Evolutionary conservation across 2,113 vertebrate genomes (phyloP), one percentile per base, ranked within the genome.

Genomic region (Equus quagga): DNA sequence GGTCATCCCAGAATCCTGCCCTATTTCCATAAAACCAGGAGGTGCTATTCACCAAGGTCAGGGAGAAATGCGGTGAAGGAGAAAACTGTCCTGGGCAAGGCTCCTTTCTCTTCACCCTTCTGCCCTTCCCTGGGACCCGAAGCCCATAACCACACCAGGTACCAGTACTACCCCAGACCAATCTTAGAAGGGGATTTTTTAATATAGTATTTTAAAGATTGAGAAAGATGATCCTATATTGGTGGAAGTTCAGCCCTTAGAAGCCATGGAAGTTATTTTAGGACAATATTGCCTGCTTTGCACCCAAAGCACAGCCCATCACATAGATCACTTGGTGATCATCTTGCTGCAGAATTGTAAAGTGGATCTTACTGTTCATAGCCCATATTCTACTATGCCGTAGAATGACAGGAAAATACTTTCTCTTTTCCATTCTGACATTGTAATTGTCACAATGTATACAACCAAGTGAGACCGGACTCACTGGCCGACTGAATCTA

Each of bases 181-280:
- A 86, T 41, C 49, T 91, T 60, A 89, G 19, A 44, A 88, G 41
- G 73, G 4, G 4, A 70, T 6, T 72, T 82, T 91, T 46, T 46
- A 46, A 33, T 46, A 23, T 56, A 64, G 12, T 18, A 79, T 79
- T 62, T 85, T 56, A 65, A 89, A 65, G 72, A 58, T 62, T 46
- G 11, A 64, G 33, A 83, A 93, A 76, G 58, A 70, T 28, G 8
- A 31, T 23, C n/a, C 62, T 33, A 17, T 15, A 8, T 46, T 31
- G 44, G 10, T 65, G 24, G 13, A 10, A 96, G 76, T 89, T 95
- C 64, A 96, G 36, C 46, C 79, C 91, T 70, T 8, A 96, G 69
- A 86, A 86, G 33, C 17, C 18, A 86, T 23, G 9, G 31, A 75
- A 65, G n/a, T 88, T 69, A 92, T 79, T 89, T 79, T 33, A 60